These are phyloP conservation scores for Chaunax sp. DNA, from an alignment of 2,797 vertebrate genomes.

Conservation along the genomic window DNA sequence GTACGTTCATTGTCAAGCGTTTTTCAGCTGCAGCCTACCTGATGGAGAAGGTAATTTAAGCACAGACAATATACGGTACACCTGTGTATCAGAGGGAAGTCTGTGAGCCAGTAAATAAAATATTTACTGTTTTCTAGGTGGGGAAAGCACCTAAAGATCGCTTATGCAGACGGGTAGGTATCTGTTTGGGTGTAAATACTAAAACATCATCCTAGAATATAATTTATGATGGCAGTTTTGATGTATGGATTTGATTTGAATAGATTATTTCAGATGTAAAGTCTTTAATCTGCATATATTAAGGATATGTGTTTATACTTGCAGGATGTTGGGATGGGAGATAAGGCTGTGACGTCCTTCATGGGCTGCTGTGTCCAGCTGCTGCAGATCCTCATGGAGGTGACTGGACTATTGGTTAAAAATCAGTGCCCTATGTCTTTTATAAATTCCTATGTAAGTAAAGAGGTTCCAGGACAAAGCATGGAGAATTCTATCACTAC, in stretches of 20 bases:
- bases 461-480: constrained; percentile 30
- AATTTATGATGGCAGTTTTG: not conserved
- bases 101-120: not conserved
- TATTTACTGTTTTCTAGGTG: constrained; percentile 82
- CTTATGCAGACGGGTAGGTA: constrained; percentile 92
- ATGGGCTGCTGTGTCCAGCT: constrained; percentile 93
- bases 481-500: constrained; percentile 47
- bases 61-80: not conserved
- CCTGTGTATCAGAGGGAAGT: not conserved
- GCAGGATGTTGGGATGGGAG: constrained; percentile 96
- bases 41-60: constrained; percentile 91
- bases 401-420: constrained; percentile 77
- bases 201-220: not conserved
- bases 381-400: constrained; percentile 95
- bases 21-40: constrained; percentile 94
- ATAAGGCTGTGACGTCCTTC: constrained; percentile 90
- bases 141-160: constrained; percentile 98
- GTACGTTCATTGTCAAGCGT: constrained; percentile 94
- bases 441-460: constrained; percentile 72
- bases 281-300: not conserved
- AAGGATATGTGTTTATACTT: constrained; percentile 7
- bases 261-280: not conserved
- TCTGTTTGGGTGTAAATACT: not conserved
- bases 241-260: too few species aligned
- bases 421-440: constrained; percentile 75